Conservation (phyloP, 64 coral and sea anemone genomes). For the Montipora cactus region DNA sequence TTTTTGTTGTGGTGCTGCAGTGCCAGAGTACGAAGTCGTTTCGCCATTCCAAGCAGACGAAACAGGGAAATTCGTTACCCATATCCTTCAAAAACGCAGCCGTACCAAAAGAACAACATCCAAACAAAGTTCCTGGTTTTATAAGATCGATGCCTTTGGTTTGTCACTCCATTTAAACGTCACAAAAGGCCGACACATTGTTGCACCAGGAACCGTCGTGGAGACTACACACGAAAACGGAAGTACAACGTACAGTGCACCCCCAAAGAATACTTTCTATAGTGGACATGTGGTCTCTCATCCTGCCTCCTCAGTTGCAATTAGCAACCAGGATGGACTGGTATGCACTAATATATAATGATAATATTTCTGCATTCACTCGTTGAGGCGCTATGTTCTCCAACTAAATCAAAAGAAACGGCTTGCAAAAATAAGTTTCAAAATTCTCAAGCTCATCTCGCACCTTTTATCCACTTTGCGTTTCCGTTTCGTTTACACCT, state of each 20-base stretch:
- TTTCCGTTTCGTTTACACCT: too few relatives aligned
- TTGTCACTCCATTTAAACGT: constrained; percentile 57
- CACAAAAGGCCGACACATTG: neutral
- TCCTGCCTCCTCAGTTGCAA: constrained; percentile 41
- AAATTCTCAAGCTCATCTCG: too few relatives aligned
- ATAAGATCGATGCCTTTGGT: constrained; percentile 56
- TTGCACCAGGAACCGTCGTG: constrained; percentile 32
- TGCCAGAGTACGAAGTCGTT: constrained; percentile 56
- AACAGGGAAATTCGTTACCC: constrained; percentile 25
- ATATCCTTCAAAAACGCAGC: constrained; percentile 29
- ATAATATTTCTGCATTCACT: too few relatives aligned
- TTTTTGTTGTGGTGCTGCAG: neutral
- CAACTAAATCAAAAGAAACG: too few relatives aligned
- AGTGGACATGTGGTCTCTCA: constrained; percentile 59
- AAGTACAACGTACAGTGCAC: constrained; percentile 23
- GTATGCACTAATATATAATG: neutral
- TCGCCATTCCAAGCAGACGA: constrained; percentile 70
- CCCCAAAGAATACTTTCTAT: constrained; percentile 22
- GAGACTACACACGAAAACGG: constrained; percentile 68
- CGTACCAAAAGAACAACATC: constrained; percentile 18
- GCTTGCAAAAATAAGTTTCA: too few relatives aligned
- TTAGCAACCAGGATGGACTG: constrained; percentile 51
- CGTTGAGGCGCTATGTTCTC: too few relatives aligned
- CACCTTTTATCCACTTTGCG: too few relatives aligned
- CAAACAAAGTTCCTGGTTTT: constrained; percentile 41